These are phyloP conservation scores for Nemapogon koenigi DNA, from an alignment of 2,888 invertebrate genomes.

Conservation along the genomic window DNA sequence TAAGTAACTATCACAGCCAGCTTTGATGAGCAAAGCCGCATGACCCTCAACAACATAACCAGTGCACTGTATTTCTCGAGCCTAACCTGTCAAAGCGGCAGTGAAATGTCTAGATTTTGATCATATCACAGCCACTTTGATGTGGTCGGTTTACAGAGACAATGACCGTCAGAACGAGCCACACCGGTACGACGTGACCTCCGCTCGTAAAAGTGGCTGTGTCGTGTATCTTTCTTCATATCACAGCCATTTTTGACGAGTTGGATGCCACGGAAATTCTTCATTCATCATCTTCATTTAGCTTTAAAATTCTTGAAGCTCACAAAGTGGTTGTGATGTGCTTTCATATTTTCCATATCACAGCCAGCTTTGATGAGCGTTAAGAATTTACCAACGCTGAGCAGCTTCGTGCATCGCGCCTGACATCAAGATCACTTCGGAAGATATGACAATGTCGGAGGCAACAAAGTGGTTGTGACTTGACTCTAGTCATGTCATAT, in stretches of 20 bases:
- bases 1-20: constrained; percentile 88
- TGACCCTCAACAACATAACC: constrained; percentile 10
- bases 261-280: constrained; percentile 35
- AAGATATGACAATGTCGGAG: constrained; percentile 26
- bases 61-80: constrained; percentile 40
- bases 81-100: constrained; percentile 86
- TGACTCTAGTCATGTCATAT: constrained; percentile 74
- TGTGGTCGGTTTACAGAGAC: constrained; percentile 74
- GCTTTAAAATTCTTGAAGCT: constrained; percentile 60
- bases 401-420: constrained; percentile 7
- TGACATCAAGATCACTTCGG: neutral
- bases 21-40: constrained; percentile 88
- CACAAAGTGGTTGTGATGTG: constrained; percentile 94
- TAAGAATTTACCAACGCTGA: constrained; percentile 15
- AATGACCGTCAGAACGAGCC: constrained; percentile 13
- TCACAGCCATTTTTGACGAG: constrained; percentile 98
- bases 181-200: constrained; percentile 36
- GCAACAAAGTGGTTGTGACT: constrained; percentile 89
- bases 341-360: constrained; percentile 77
- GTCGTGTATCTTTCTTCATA: constrained; percentile 73
- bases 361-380: constrained; percentile 99
- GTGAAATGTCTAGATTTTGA: constrained; percentile 73
- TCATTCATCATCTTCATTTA: neutral
- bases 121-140: constrained; percentile 99
- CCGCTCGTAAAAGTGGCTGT: constrained; percentile 83